These are phyloP conservation scores for Eumerus sabulonum DNA, from an alignment of 2,888 invertebrate genomes.

Conservation along the genomic window DNA sequence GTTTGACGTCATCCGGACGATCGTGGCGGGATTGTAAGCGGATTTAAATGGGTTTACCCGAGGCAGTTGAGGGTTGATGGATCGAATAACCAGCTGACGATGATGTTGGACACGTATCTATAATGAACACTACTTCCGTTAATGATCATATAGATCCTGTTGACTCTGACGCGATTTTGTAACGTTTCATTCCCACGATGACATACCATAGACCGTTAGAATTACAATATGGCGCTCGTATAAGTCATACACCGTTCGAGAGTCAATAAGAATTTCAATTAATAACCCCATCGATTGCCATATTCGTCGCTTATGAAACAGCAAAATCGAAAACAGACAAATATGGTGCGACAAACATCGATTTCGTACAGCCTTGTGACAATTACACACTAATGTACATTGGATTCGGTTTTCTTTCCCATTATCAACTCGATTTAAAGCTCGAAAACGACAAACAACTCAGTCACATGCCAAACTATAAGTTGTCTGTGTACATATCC, in stretches of 20 bases:
- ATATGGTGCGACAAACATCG: constrained; percentile 9
- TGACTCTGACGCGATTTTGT: too few relatives aligned
- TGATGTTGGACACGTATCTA: too few relatives aligned
- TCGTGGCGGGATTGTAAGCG: constrained; percentile 43
- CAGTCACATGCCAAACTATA: too few relatives aligned
- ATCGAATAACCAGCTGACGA: not conserved
- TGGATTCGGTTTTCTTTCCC: constrained; percentile 18
- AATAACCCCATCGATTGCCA: constrained; percentile 50
- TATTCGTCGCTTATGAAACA: constrained; percentile 43
- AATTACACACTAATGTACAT: constrained; percentile 38
- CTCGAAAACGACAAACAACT: not conserved
- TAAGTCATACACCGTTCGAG: constrained; percentile 25
- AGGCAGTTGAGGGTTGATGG: not conserved
- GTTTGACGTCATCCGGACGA: constrained; percentile 54
- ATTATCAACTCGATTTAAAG: not conserved
- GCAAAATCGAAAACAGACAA: constrained; percentile 31
- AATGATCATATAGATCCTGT: too few relatives aligned
- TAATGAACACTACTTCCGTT: too few relatives aligned
- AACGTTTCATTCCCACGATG: too few relatives aligned
- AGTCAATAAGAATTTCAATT: constrained; percentile 60
- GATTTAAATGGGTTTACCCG: constrained; percentile 55
- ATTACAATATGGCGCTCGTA: too few relatives aligned
- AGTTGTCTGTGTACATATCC: not conserved
- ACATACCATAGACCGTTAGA: too few relatives aligned
- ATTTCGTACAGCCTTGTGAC: constrained; percentile 24